Conservation (phyloP, 2,888 invertebrate species). For the Mystacides longicornis region DNA sequence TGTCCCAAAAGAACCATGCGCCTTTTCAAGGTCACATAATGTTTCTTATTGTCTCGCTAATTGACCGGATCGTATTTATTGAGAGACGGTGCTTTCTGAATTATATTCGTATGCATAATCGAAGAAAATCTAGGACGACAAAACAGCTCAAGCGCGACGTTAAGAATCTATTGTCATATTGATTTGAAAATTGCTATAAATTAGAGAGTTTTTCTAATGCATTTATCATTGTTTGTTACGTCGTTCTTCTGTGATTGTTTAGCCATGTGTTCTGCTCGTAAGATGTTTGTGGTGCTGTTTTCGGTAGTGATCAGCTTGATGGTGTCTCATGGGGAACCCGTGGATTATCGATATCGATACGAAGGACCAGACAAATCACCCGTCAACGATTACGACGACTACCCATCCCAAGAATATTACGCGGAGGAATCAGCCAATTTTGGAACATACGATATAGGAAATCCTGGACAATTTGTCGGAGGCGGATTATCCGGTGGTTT, state of each 20-base stretch:
- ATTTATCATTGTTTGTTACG: constrained; percentile 19
- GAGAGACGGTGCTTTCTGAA: constrained; percentile 6
- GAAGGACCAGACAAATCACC: constrained; percentile 32
- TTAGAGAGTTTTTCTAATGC: constrained; percentile 10
- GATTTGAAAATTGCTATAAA: constrained; percentile 24
- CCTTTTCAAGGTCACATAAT: constrained; percentile 10
- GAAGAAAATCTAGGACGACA: constrained; percentile 25
- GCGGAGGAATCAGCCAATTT: constrained; percentile 30
- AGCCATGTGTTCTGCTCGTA: background rate
- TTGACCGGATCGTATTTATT: constrained; percentile 8
- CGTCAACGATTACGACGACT: constrained; percentile 48
- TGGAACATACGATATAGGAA: constrained; percentile 29
- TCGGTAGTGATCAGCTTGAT: constrained; percentile 15
- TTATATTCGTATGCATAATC: constrained; percentile 10
- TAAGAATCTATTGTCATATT: constrained; percentile 4
- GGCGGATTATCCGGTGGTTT: constrained; percentile 26
- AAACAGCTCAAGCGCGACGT: constrained; percentile 24
- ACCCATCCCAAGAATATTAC: constrained; percentile 38
- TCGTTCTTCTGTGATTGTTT: constrained; percentile 3
- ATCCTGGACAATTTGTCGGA: constrained; percentile 19
- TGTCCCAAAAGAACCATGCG: background rate
- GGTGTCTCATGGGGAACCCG: constrained; percentile 9
- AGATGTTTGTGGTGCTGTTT: constrained; percentile 11
- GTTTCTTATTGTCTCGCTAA: constrained; percentile 10
- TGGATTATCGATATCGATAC: constrained; percentile 35